Conservation (phyloP, 2,888 invertebrate genomes). For the Mimachlamys varia region DNA sequence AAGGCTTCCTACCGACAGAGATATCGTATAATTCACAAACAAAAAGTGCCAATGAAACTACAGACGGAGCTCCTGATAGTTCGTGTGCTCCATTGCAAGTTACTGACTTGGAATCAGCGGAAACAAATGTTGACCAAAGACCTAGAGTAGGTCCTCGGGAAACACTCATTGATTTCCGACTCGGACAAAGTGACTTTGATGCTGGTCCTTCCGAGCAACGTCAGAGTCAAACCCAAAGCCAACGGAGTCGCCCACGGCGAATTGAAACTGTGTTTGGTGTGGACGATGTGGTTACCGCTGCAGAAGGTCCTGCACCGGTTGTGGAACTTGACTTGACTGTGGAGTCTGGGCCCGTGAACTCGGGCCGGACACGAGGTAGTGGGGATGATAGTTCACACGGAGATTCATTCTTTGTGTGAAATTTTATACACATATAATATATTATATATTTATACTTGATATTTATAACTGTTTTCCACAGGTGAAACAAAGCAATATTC, state of each 20-base stretch:
- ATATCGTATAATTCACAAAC: not conserved
- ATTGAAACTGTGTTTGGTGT: not conserved
- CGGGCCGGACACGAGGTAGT: not conserved
- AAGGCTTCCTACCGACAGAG: not conserved
- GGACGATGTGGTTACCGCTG: not conserved
- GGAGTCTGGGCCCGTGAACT: not conserved
- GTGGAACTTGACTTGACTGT: constrained; percentile 1
- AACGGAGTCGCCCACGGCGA: not conserved
- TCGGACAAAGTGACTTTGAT: not conserved
- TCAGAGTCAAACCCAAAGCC: not conserved
- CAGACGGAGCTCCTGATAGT: not conserved
- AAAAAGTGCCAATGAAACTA: not conserved
- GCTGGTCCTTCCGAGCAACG: not conserved
- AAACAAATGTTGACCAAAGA: not conserved
- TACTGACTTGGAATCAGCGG: not conserved
- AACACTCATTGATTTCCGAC: constrained; percentile 13
- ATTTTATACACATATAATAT: constrained; percentile 23
- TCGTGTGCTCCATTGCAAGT: not conserved
- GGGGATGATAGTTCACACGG: not conserved
- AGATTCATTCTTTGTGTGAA: constrained; percentile 10
- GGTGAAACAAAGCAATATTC: constrained; percentile 3
- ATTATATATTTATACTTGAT: constrained; percentile 31
- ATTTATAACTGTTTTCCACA: constrained; percentile 31
- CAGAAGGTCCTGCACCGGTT: not conserved
- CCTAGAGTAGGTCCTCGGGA: constrained; percentile 17